Percentiles rank a stretch among this genome's conserved stretches.
phyloP scores from a whole-genome alignment of 1,140 invertebrate species.

The Plodia interpunctella region DNA sequence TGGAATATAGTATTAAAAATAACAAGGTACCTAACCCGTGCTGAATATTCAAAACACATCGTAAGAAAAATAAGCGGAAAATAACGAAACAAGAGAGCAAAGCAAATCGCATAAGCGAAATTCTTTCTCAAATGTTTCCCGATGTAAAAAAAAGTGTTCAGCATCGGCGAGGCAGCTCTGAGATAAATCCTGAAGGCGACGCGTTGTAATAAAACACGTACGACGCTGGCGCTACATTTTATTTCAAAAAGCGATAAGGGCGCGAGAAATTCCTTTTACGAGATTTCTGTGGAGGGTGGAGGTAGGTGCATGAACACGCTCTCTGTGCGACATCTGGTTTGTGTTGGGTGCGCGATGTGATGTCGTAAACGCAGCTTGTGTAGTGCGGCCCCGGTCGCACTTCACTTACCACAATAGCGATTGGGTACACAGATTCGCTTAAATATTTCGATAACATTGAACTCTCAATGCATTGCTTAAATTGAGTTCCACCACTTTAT shows the following conservation, averaged over 20 bases:
- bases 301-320: slow-evolving; percentile 37
- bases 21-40: neutral
- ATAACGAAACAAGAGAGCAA: slow-evolving; percentile 22
- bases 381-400: neutral
- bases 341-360: slow-evolving; percentile 32
- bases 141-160: slow-evolving; percentile 41
- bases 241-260: slow-evolving; percentile 73
- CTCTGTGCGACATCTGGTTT: slow-evolving; percentile 64
- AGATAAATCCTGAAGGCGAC: slow-evolving; percentile 68
- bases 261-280: slow-evolving; percentile 71
- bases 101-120: slow-evolving; percentile 38
- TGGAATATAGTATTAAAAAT: neutral
- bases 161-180: slow-evolving; percentile 38
- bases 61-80: slow-evolving; percentile 18
- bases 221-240: slow-evolving; percentile 64
- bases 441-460: slow-evolving; percentile 2
- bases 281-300: slow-evolving; percentile 51
- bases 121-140: slow-evolving; percentile 36
- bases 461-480: neutral
- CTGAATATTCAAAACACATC: slow-evolving; percentile 14
- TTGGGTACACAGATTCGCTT: slow-evolving; percentile 8
- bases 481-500: neutral
- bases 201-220: slow-evolving; percentile 72
- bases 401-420: neutral
- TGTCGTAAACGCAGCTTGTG: slow-evolving; percentile 26